Conservation (phyloP, 2,797 vertebrate genomes). For the Micrastur ruficollis region DNA sequence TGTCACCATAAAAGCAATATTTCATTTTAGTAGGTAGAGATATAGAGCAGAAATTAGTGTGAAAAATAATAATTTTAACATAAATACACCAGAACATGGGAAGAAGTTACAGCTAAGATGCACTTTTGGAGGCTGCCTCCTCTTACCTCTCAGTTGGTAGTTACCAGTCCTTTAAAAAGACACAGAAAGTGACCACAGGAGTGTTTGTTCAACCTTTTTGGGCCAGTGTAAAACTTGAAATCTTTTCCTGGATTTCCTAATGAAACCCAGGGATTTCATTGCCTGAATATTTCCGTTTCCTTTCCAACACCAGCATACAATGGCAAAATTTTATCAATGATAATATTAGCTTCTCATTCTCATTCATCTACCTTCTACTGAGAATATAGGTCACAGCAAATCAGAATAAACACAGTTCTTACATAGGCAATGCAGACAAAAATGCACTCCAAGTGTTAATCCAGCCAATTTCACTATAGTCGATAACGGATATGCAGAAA, state of each 20-base stretch:
- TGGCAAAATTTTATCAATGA: background rate
- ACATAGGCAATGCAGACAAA: background rate
- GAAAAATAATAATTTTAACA: background rate
- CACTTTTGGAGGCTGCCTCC: background rate
- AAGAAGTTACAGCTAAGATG: background rate
- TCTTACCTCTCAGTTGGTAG: background rate
- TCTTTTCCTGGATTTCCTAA: background rate
- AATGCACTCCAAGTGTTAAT: background rate
- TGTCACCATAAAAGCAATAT: background rate
- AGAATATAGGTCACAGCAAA: background rate
- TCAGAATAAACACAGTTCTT: background rate
- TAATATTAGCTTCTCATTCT: background rate
- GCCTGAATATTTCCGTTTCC: background rate
- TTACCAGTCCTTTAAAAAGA: background rate
- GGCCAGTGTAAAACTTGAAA: background rate
- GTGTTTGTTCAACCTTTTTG: background rate
- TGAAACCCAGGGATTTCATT: background rate
- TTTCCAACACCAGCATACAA: background rate
- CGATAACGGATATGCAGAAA: background rate
- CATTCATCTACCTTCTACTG: background rate
- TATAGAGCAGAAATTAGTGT: background rate
- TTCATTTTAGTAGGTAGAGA: background rate
- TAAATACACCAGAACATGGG: background rate
- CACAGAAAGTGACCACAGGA: background rate
- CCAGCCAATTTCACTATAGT: background rate